Base-by-base conservation (phyloP, 92 coral and sea anemone genomes). In the Zoanthus sociatus region DNA sequence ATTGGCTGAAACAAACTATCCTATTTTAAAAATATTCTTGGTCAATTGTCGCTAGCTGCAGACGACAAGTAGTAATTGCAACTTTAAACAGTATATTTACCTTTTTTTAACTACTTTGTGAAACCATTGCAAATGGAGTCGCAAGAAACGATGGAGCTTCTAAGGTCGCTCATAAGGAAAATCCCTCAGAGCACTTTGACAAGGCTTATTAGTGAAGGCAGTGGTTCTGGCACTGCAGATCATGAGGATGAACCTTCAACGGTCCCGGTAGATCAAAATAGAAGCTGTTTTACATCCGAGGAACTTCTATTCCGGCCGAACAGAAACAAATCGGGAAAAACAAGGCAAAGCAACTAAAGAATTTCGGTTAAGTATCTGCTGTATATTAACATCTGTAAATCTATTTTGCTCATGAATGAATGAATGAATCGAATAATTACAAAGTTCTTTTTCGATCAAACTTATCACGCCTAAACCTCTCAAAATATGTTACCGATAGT, bases 211-310 rank as follows among this genome's bases (percentile, higher is more conserved):
- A 6, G 69, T 63, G 31, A 63, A 63, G 69, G 69, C 69, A 63
- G 69, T 17, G 31, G 69, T 63, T 63, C 69, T 63, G 31, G 69
- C 69, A 63, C 69, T 63, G 68, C 68, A 61, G 69, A 63, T 63
- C 31, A 17, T 63, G 69, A 63, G 9, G 69, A 63, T 63, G 69
- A 63, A 63, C 69, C 69, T 63, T 63, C 69, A 63, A 4, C 69
- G 31, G 69, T 63, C 31, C 31, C 31, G 69, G 69, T 17, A 63
- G 69, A 63, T 63, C 21, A 63, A n/a, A 37, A 63, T n/a, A 63
- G 69, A 63, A 63, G 69, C 69, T 63, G 31, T n/a, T 63, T 63
- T 63, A 63, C 69, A 63, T 63, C 69, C 69, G 69, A 63, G 69
- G 69, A 63, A 17, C 69, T 63, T 63, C 69, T 63, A 18, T 63